These are phyloP conservation scores for Anastrepha ludens DNA, from an alignment of 1,140 invertebrate species.

Conservation along the genomic window DNA sequence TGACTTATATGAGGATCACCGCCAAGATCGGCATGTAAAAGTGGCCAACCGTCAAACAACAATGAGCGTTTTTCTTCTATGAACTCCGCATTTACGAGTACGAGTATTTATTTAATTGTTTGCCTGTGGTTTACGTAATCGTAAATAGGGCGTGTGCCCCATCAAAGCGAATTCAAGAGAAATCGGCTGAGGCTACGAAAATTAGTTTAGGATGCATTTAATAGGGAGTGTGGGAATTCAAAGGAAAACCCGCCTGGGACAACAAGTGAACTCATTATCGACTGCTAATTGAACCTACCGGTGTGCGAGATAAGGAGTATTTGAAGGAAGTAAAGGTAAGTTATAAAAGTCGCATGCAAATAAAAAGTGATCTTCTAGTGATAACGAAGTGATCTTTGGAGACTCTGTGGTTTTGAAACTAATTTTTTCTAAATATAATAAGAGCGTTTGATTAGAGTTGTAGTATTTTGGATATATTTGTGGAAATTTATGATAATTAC, in stretches of 20 bases:
- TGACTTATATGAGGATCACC: background rate
- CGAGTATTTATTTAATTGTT: background rate
- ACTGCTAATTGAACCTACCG: conserved; percentile 9
- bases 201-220: conserved; percentile 16
- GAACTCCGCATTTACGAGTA: background rate
- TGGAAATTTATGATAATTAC: no score
- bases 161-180: conserved; percentile 1
- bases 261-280: conserved; percentile 46
- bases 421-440: background rate
- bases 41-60: conserved; percentile 8
- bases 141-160: conserved; percentile 46
- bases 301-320: background rate
- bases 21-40: background rate
- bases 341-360: conserved; percentile 35
- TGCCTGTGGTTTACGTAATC: conserved; percentile 25
- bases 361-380: background rate
- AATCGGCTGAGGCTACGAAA: background rate
- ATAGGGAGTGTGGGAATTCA: background rate
- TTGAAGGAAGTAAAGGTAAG: background rate
- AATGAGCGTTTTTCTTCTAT: background rate
- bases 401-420: background rate
- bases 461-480: no score
- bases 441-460: no score
- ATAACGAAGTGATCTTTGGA: background rate
- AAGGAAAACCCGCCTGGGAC: background rate